Base-by-base conservation (phyloP, 1,140 invertebrate genomes). In the Coenobita brevimanus region DNA sequence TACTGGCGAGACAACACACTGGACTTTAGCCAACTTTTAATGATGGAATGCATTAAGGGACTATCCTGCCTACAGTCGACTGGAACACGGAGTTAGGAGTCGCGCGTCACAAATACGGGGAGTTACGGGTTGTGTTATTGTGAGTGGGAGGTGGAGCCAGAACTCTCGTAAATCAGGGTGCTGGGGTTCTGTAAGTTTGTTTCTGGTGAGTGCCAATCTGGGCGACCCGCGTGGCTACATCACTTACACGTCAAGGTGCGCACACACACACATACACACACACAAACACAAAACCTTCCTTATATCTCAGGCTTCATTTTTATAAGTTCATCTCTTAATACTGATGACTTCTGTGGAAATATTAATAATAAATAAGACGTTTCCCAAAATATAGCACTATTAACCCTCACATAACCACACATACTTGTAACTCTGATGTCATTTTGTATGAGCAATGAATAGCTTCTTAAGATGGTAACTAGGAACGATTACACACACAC, bases 141-240 rank as follows among this genome's bases (percentile, higher is more conserved):
- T 60, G 76, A 83, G 50, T 33, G 71, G 89, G 46, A 89, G 89
- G 89, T 82, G 89, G 89, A 87, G 89, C 89, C 69, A 87, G 71
- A n/a, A 82, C 41, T 41, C 41, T 62, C 82, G 80, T 89, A 89
- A 89, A 89, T 89, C 89, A 89, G 82, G 89, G 87, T 89, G 86
- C 83, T 89, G 85, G 62, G 89, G 85, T 87, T 83, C 83, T 83
- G 80, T 87, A 87, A 87, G 89, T 89, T 87, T 87, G 89, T 86
- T 89, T 89, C 83, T 89, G 83, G 82, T 89, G 79, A 81, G 78
- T 89, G 88, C 82, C 82, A 85, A 85, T 43, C 82, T 46, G 73
- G 73, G 73, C 36, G 73, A 76, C 73, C 73, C 73, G 46, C 38
- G 73, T 76, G 73, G 73, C 73, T 76, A 24, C 73, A 38, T 50